Evolutionary conservation across 2,888 invertebrate species (phyloP), one percentile per base, ranked within the genome.

Genomic region (Boloria selene): DNA sequence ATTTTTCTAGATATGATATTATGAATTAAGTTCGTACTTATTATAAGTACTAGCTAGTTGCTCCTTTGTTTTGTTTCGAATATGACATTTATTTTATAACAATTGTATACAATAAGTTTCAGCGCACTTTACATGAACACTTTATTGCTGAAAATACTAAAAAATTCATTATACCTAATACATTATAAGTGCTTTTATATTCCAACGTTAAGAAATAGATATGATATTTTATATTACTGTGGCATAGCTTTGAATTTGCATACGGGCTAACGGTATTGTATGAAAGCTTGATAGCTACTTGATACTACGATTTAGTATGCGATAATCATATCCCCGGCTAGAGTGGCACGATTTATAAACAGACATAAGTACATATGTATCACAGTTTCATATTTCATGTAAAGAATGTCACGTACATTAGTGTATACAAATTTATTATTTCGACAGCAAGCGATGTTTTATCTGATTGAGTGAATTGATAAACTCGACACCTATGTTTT

Each of bases 241-340:
- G 50, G 64, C 51, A 64, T 64, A 58, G 62, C 52, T 65, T 68
- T 53, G 56, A 67, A 68, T 67, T 70, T 65, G 58, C 67, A 69
- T 70, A 55, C 58, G 45, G 61, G 51, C 42, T 74, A 74, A 73
- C 73, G 73, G 73, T 70, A 58, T 61, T 52, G 62, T n/a, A 65
- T 63, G 64, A 65, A 71, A 66, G 64, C 67, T 52, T 61, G 62
- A 64, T 68, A 55, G 49, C 67, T 68, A 58, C 49, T 59, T 50
- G 65, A 68, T 59, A 63, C 62, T 67, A 64, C 67, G 59, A 67
- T 65, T 68, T 63, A 66, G 66, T 69, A 70, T 69, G 72, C 68
- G 70, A 71, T 70, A 70, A 69, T 65, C 67, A 71, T 72, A 67
- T 69, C 53, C 64, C 54, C 52, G 14, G 53, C 49, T 63, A 65